Conservation (phyloP, 2,888 invertebrate genomes). For the Lomographa bimaculata region DNA sequence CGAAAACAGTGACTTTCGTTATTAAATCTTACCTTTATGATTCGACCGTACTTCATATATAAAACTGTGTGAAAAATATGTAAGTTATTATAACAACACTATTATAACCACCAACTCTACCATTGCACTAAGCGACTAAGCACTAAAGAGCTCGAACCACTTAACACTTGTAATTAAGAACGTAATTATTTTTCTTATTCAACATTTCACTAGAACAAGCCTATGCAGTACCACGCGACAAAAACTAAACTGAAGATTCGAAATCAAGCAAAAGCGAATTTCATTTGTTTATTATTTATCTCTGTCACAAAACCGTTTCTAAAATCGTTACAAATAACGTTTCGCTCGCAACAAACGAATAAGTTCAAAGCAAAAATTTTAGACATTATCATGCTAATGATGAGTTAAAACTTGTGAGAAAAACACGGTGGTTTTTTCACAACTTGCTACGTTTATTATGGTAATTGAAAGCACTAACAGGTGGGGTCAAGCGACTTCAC, state of each 20-base stretch:
- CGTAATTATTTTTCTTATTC: too few relatives aligned
- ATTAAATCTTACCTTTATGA: too few relatives aligned
- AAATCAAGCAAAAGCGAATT: constrained; percentile 4
- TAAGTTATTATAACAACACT: too few relatives aligned
- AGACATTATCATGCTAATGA: constrained; percentile 53
- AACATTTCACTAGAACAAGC: too few relatives aligned
- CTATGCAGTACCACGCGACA: not conserved
- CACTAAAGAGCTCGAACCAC: too few relatives aligned
- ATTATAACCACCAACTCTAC: too few relatives aligned
- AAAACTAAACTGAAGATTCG: not conserved
- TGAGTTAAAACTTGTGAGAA: constrained; percentile 45
- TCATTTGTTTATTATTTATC: too few relatives aligned
- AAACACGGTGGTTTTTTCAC: constrained; percentile 35
- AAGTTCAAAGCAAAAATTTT: constrained; percentile 34
- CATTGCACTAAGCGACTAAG: too few relatives aligned
- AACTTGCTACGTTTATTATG: constrained; percentile 38
- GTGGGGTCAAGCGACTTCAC: constrained; percentile 61
- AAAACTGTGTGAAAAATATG: too few relatives aligned
- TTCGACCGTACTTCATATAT: too few relatives aligned
- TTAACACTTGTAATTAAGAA: too few relatives aligned
- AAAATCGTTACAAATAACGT: constrained; percentile 34
- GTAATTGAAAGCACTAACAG: constrained; percentile 59
- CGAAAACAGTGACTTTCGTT: too few relatives aligned
- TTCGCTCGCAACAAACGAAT: constrained; percentile 13
- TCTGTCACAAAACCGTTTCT: constrained; percentile 23